A percentile compares a stretch with the other conserved stretches of the same genome.
These are phyloP conservation scores for Chesias legatella DNA, from an alignment of 2,888 invertebrate genomes.

Conservation along the genomic window DNA sequence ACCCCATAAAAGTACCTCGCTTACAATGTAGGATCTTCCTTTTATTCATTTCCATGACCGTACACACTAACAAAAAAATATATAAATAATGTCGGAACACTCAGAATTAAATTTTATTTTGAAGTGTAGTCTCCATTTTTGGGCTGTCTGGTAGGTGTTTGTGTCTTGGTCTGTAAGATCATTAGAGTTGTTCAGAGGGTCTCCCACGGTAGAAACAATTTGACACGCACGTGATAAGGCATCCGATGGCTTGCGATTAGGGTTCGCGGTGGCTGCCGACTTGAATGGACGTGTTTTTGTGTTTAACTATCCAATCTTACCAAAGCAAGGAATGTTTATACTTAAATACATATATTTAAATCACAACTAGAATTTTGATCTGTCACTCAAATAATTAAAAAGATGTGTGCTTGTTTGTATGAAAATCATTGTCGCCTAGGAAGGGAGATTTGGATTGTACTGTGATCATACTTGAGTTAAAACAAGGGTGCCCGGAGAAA, in stretches of 20 bases:
- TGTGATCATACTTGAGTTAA: too few species aligned
- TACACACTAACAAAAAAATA: not conserved
- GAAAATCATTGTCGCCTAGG: too few species aligned
- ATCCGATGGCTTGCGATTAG: constrained; percentile 70
- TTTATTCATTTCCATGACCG: constrained; percentile 8
- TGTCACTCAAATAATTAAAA: too few species aligned
- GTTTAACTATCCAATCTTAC: constrained; percentile 53
- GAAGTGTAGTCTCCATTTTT: too few species aligned
- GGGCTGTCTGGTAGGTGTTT: constrained; percentile 11
- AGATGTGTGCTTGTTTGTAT: too few species aligned
- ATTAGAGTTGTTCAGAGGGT: constrained; percentile 40
- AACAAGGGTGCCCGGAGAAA: too few species aligned
- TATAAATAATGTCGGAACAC: too few species aligned
- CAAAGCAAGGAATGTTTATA: not conserved
- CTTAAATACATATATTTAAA: constrained; percentile 4
- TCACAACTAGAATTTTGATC: too few species aligned
- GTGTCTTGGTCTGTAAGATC: constrained; percentile 32
- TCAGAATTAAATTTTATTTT: not conserved
- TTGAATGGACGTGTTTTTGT: constrained; percentile 73
- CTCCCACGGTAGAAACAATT: constrained; percentile 77
- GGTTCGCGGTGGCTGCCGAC: constrained; percentile 57
- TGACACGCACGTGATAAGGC: constrained; percentile 74
- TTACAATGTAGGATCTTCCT: constrained; percentile 12
- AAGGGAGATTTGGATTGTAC: too few species aligned
- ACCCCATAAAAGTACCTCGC: constrained; percentile 11